Percentiles rank a stretch among this genome's conserved stretches.
These are phyloP conservation scores for human (Homo sapiens) DNA, from an alignment of 2,113 vertebrate species.

Conservation along the genomic window GRCh38 chrX:20415501-20416000, in stretches of 20 bases:
- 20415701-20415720: neutral
- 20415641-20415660: neutral
- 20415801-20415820: neutral
- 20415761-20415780: neutral
- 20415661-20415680: neutral
- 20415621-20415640: neutral
- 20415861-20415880: conserved; percentile 1
- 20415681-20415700: conserved; percentile 5
- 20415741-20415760: conserved; percentile 4
- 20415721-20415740: neutral
- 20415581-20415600: neutral
- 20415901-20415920: neutral
- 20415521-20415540: neutral
- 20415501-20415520: conserved; percentile 9
- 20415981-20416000: conserved; percentile 19
- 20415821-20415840: neutral
- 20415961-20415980: conserved; percentile 34
- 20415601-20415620: neutral
- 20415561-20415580: neutral
- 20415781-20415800: conserved; percentile 20
- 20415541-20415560: neutral
- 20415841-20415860: conserved; percentile 16
- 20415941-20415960: conserved; percentile 26
- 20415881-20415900: conserved; percentile 11
- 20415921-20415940: neutral